Percentiles rank a stretch among this genome's conserved stretches.
Conservation (phyloP, 2,113 vertebrate species). For the Lucifuga dentata region DNA sequence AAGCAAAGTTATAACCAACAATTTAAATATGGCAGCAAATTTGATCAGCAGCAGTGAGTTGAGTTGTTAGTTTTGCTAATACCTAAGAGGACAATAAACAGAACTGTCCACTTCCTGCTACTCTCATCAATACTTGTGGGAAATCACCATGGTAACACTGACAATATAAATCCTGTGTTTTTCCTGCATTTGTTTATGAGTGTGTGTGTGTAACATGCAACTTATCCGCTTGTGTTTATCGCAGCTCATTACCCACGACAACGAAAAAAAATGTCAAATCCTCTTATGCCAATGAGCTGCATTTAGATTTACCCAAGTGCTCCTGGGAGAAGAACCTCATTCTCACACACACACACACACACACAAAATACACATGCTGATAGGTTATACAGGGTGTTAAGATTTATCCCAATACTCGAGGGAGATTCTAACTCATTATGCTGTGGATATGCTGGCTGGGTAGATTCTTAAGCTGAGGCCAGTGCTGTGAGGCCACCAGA, state of each 20-base stretch:
- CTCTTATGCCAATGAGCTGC: slow-evolving; percentile 75
- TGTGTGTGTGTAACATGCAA: slow-evolving; percentile 50
- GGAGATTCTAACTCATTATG: slow-evolving; percentile 72
- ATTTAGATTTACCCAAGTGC: slow-evolving; percentile 69
- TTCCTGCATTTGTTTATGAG: slow-evolving; percentile 42
- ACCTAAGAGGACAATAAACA: slow-evolving; percentile 32
- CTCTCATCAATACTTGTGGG: slow-evolving; percentile 36
- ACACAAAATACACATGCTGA: slow-evolving; percentile 47
- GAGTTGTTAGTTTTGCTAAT: background rate
- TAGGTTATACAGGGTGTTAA: slow-evolving; percentile 65
- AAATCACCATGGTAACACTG: slow-evolving; percentile 51
- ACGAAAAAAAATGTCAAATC: slow-evolving; percentile 76
- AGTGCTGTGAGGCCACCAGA: slow-evolving; percentile 60
- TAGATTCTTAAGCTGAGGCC: slow-evolving; percentile 68
- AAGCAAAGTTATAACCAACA: too few species aligned
- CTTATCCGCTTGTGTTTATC: slow-evolving; percentile 72
- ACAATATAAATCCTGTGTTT: slow-evolving; percentile 58
- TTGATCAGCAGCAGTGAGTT: background rate
- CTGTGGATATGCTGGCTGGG: slow-evolving; percentile 62
- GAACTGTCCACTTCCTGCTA: slow-evolving; percentile 15
- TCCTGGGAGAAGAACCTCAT: slow-evolving; percentile 62
- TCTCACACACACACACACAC: slow-evolving; percentile 27
- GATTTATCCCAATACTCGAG: slow-evolving; percentile 67
- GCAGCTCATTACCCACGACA: slow-evolving; percentile 76
- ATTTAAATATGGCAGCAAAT: background rate